phyloP scores from a whole-genome alignment of 2,113 vertebrate genomes.

The rat (Rattus norvegicus) region DNA sequence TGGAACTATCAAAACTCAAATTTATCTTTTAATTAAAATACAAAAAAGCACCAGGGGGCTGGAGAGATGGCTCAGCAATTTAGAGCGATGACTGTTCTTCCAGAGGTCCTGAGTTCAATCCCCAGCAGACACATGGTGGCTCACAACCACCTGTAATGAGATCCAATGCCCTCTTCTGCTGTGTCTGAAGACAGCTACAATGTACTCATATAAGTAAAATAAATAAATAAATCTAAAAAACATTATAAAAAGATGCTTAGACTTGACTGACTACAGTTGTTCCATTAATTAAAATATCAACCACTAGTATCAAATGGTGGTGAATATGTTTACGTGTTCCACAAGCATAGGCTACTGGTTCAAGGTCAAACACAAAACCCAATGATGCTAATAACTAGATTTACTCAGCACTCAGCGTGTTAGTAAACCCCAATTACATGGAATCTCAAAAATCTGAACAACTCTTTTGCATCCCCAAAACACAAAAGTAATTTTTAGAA shows the following conservation, averaged over 20 bases:
- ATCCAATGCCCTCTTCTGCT: no score
- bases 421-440: not conserved
- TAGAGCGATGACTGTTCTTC: no score
- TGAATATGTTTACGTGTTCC: not conserved
- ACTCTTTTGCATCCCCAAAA: not conserved
- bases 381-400: not conserved
- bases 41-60: not conserved
- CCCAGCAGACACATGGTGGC: no score
- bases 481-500: not conserved
- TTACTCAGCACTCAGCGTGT: not conserved
- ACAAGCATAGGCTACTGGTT: not conserved
- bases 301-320: slow-evolving; percentile 6
- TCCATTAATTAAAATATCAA: slow-evolving; percentile 50
- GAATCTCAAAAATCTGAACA: not conserved
- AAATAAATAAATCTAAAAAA: no score
- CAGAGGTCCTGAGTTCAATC: no score
- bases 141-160: no score
- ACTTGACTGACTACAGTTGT: slow-evolving; percentile 43
- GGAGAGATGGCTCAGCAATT: no score
- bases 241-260: not conserved
- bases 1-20: slow-evolving; percentile 32
- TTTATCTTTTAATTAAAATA: not conserved
- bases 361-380: not conserved
- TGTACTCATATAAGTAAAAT: no score
- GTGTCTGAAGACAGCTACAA: no score